These are phyloP conservation scores for Gortyna flavago DNA, from an alignment of 2,888 invertebrate species.

Conservation along the genomic window DNA sequence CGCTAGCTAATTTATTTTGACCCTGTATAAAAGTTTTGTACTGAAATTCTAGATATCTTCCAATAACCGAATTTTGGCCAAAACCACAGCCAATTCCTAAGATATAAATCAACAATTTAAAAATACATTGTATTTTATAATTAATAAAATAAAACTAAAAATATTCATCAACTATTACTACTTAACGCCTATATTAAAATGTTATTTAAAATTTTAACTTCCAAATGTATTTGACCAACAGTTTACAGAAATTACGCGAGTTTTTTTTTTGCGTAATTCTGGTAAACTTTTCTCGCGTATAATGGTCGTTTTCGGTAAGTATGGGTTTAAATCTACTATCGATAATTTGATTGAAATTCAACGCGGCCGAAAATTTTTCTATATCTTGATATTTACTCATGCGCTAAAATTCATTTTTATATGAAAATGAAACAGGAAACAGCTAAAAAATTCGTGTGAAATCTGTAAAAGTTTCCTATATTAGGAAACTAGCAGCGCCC, in stretches of 20 bases:
- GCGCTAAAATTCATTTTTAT: not conserved
- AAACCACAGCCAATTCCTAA: conserved; percentile 23
- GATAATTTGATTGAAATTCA: not conserved
- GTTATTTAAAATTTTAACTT: conserved; percentile 35
- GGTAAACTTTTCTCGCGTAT: not conserved
- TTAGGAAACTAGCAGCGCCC: too few relatives aligned
- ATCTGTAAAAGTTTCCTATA: too few relatives aligned
- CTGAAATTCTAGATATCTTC: not conserved
- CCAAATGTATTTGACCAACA: conserved; percentile 23
- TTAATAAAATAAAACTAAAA: conserved; percentile 55
- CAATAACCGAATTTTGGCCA: conserved; percentile 26
- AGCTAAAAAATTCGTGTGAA: not conserved
- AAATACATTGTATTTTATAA: conserved; percentile 60
- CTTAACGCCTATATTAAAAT: conserved; percentile 44
- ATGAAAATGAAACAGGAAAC: too few relatives aligned
- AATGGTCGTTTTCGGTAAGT: not conserved
- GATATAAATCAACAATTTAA: conserved; percentile 48
- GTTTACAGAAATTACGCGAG: not conserved
- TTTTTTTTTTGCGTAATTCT: not conserved
- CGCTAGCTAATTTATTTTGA: not conserved
- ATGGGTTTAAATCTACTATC: not conserved
- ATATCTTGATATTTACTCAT: not conserved
- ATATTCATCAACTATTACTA: conserved; percentile 40
- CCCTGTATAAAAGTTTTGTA: not conserved
- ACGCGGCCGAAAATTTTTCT: not conserved